These are phyloP conservation scores for Laticauda colubrina DNA, from an alignment of 2,113 vertebrate species.

Conservation along the genomic window DNA sequence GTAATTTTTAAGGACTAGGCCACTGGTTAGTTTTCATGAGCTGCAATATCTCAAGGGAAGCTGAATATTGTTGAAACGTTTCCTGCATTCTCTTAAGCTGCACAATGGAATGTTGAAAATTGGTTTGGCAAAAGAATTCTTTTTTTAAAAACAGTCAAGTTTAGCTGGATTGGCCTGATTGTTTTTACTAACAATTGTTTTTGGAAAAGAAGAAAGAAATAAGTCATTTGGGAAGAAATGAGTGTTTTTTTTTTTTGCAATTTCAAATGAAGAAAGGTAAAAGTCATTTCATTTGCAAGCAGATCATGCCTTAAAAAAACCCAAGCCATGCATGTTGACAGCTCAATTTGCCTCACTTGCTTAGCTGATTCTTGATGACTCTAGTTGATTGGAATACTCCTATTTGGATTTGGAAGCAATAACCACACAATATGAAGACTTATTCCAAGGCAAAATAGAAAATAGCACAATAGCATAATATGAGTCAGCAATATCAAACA, in stretches of 20 bases:
- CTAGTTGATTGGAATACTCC: neutral
- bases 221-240: slow-evolving; percentile 30
- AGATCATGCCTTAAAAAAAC: neutral
- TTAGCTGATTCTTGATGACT: neutral
- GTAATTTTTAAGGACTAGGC: slow-evolving; percentile 67
- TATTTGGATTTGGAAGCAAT: neutral
- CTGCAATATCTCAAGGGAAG: slow-evolving; percentile 70
- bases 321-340: neutral
- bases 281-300: neutral
- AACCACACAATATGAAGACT: neutral
- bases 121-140: slow-evolving; percentile 61
- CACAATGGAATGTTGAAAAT: slow-evolving; percentile 61
- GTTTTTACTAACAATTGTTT: slow-evolving; percentile 28
- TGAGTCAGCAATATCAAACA: neutral
- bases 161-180: slow-evolving; percentile 42
- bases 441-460: neutral
- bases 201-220: slow-evolving; percentile 33
- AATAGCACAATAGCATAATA: neutral
- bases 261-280: neutral
- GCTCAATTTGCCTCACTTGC: neutral
- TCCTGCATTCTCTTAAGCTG: slow-evolving; percentile 71
- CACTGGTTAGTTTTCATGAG: slow-evolving; percentile 71
- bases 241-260: slow-evolving; percentile 23
- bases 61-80: slow-evolving; percentile 73
- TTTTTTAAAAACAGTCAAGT: slow-evolving; percentile 69